These are phyloP conservation scores for Holothuria scabra DNA, from an alignment of 53 echinoderm and acorn worm species.

Conservation along the genomic window DNA sequence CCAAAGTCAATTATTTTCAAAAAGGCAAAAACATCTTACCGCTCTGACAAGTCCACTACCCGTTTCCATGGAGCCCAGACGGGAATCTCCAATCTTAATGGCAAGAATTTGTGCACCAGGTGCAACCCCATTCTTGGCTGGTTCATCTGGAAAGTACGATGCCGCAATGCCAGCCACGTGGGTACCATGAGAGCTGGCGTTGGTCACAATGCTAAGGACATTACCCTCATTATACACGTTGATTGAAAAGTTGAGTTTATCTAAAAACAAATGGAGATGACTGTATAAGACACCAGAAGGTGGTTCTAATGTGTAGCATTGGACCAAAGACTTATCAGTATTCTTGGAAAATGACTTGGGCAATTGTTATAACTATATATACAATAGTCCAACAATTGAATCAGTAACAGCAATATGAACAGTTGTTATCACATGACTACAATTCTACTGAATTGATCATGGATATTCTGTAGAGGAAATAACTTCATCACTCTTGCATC, in stretches of 20 bases:
- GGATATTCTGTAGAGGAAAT: too few relatives aligned
- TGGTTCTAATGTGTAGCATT: too few relatives aligned
- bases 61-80: constrained; percentile 98
- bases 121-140: constrained; percentile 96
- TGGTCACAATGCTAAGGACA: constrained; percentile 91
- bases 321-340: too few relatives aligned
- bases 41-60: constrained; percentile 96
- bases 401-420: too few relatives aligned
- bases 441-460: too few relatives aligned
- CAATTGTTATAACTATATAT: too few relatives aligned
- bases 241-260: constrained; percentile 96
- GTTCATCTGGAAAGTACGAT: constrained; percentile 84
- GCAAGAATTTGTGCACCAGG: constrained; percentile 95
- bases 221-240: constrained; percentile 96
- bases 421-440: too few relatives aligned
- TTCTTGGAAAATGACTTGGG: too few relatives aligned
- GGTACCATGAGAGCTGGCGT: constrained; percentile 96
- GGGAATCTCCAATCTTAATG: constrained; percentile 93
- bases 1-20: too few relatives aligned
- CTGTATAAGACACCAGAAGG: too few relatives aligned
- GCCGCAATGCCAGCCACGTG: constrained; percentile 99
- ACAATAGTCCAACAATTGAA: too few relatives aligned
- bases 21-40: constrained; percentile 61
- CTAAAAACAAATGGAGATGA: constrained; percentile 48
- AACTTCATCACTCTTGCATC: too few relatives aligned